Conservation (phyloP, 2,113 vertebrate species). For the Propithecus coquereli region DNA sequence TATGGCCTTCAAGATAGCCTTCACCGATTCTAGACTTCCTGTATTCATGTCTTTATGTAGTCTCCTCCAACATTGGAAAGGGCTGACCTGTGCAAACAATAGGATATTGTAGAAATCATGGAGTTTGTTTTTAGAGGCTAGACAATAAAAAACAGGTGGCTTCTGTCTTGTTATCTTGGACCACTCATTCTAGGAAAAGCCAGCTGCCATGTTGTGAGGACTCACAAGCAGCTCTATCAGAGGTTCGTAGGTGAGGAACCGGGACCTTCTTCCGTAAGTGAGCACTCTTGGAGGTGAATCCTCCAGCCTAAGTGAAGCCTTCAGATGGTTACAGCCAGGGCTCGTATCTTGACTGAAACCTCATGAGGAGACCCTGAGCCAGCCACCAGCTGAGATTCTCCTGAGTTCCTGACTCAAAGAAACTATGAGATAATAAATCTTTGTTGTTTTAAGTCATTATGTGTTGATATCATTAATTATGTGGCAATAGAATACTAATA, state of each 20-base stretch:
- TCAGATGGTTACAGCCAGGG: background rate
- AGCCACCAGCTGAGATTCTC: background rate
- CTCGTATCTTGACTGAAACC: background rate
- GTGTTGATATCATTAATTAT: background rate
- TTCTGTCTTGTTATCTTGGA: background rate
- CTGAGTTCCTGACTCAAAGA: background rate
- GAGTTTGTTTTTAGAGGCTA: background rate
- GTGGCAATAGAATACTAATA: background rate
- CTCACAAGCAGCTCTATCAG: background rate
- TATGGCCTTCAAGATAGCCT: background rate
- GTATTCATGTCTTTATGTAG: background rate
- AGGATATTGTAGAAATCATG: background rate
- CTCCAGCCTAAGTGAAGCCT: background rate
- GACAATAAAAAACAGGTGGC: background rate
- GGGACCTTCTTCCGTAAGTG: background rate
- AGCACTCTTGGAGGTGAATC: background rate
- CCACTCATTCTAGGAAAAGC: background rate
- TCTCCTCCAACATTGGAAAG: background rate
- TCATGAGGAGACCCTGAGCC: background rate
- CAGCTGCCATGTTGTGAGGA: background rate
- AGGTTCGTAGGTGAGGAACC: background rate
- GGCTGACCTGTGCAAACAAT: background rate
- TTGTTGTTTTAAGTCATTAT: background rate
- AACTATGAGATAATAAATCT: background rate
- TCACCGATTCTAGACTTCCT: background rate